Percentiles rank a stretch among this genome's conserved stretches.
Evolutionary conservation across 2,113 vertebrate genomes (phyloP).

Genomic region (Mustela lutreola): DNA sequence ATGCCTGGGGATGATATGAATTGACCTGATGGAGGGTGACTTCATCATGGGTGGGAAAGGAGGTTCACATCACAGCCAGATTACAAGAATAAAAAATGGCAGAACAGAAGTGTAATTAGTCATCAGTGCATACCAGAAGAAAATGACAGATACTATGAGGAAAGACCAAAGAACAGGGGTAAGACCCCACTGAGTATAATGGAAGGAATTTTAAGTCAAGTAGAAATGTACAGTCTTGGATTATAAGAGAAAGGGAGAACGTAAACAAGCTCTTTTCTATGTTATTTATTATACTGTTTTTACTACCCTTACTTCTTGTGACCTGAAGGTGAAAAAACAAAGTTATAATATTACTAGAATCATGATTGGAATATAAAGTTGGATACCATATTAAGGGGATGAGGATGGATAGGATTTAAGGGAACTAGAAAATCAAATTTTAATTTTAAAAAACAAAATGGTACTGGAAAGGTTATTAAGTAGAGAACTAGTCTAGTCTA

Average conservation of each 20-base stretch:
- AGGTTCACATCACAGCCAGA: background rate
- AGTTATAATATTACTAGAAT: constrained; percentile 15
- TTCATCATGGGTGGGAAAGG: background rate
- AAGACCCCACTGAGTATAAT: background rate
- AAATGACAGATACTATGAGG: background rate
- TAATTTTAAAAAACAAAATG: constrained; percentile 41
- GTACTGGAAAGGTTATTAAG: background rate
- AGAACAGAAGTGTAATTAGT: background rate
- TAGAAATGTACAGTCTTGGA: background rate
- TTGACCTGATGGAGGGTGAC: background rate
- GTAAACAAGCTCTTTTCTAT: background rate
- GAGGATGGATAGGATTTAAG: background rate
- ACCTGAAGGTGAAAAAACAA: background rate
- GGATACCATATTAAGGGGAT: background rate
- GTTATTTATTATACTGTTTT: background rate
- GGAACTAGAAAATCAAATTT: constrained; percentile 5
- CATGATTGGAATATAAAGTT: background rate
- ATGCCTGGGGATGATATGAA: background rate
- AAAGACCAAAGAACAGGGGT: background rate
- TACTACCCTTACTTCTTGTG: background rate
- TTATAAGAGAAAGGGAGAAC: background rate
- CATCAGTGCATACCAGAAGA: background rate
- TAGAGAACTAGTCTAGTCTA: background rate
- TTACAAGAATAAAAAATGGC: background rate
- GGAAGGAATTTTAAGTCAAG: constrained; percentile 38